Conservation (phyloP, 2,888 invertebrate species). For the Catonia carolina region DNA sequence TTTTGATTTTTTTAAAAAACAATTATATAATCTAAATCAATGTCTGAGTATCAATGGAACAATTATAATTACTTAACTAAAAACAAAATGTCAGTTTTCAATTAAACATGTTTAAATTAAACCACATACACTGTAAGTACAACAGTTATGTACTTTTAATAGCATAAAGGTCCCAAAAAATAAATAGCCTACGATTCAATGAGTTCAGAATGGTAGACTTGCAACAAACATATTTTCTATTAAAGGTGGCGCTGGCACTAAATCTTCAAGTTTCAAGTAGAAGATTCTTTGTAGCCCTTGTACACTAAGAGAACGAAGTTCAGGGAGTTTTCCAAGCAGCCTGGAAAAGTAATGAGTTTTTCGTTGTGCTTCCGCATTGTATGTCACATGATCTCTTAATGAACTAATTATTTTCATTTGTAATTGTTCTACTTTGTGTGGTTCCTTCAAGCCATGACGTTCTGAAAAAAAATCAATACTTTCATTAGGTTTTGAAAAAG, state of each 20-base stretch:
- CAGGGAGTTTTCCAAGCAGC: conserved; percentile 85
- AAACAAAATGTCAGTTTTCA: too few species aligned
- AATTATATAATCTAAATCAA: too few species aligned
- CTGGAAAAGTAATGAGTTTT: conserved; percentile 92
- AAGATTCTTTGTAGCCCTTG: conserved; percentile 92
- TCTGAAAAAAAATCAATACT: conserved; percentile 53
- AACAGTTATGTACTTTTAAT: too few species aligned
- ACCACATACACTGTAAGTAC: too few species aligned
- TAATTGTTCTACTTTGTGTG: conserved; percentile 85
- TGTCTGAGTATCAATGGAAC: too few species aligned
- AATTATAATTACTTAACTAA: too few species aligned
- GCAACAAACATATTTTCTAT: conserved; percentile 95
- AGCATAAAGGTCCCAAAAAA: too few species aligned
- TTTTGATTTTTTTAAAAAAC: too few species aligned
- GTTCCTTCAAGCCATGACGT: conserved; percentile 86
- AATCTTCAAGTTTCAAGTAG: conserved; percentile 85
- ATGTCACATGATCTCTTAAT: conserved; percentile 91
- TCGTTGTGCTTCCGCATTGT: conserved; percentile 78
- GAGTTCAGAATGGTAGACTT: conserved; percentile 77
- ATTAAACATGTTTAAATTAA: too few species aligned
- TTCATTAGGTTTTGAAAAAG: conserved; percentile 1
- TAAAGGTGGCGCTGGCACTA: conserved; percentile 84
- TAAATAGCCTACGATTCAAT: too few species aligned
- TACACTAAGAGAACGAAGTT: conserved; percentile 83
- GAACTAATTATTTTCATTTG: conserved; percentile 96